Evolutionary conservation across 1,140 invertebrate species (phyloP), one percentile per base, ranked within the genome.

Genomic region (Oedothorax gibbosus): DNA sequence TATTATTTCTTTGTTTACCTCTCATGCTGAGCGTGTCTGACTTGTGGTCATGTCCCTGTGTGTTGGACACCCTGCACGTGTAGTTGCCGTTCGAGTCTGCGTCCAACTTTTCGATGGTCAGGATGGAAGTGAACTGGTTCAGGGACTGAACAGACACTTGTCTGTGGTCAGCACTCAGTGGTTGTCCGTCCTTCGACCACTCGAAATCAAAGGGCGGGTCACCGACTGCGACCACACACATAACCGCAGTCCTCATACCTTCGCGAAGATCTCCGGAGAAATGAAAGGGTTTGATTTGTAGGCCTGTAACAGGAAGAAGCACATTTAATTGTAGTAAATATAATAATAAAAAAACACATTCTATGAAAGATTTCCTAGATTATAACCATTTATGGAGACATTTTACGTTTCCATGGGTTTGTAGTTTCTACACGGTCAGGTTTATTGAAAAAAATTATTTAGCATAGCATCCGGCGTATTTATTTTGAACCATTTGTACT

Each of bases 171-270:
- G 35, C 7, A 53, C n/a, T n/a, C 7, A 87, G 51, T 64, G 69
- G 50, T 0, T 18, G 50, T 21, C 65, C 68, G 51, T 85, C 85
- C 65, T 81, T 77, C 76, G 81, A 84, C 64, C 85, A 85, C 11
- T 75, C 57, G 64, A 62, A 75, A 20, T n/a, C 66, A 56, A 88
- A 86, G n/a, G 87, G 87, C 15, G 83, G 73, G 81, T 88, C 87
- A 14, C 87, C 87, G 51, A 77, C 80, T 8, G 82, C 77, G n/a
- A 88, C 85, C 7, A 79, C 18, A 66, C 87, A 88, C 57, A 93
- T 92, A 54, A 95, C 89, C 87, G 92, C 91, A 53, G 91, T 91
- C 85, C 92, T 90, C 82, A 92, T 94, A 62, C 94, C 95, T 88
- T 93, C 93, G 66, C 93, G 92, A 73, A 94, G 93, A 35, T 93